Evolutionary conservation across 2,797 vertebrate genomes (phyloP), one percentile per base, ranked within the genome.

Genomic region (Mastacembelus armatus): DNA sequence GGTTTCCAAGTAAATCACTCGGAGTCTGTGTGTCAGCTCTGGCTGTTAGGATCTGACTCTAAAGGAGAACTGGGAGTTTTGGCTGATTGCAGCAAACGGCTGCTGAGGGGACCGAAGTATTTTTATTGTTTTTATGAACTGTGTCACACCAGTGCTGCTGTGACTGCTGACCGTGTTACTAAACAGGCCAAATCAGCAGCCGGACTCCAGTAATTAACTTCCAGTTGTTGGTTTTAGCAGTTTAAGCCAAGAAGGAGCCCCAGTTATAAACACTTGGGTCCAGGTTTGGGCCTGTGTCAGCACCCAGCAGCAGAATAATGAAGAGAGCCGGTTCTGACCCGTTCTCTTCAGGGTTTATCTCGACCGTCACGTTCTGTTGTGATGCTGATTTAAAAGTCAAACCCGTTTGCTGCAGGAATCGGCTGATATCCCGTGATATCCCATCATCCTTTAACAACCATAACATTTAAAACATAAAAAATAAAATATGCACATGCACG

Each of bases 351-450:
- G 29, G 55, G 30, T 68, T 78, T 40, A 18, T 39, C 10, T 32
- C 18, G 47, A 63, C 55, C 7, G 15, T 48, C 45, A n/a, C 9
- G 8, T 24, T 66, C 66, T 10, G 36, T 42, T 47, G 10, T 10
- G 47, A 19, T 36, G 69, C 63, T 44, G 58, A 55, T 71, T 29
- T 67, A 30, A 78, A 85, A 70, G 71, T 77, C 51, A 56, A 63
- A 79, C 19, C 49, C 4, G 33, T 35, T 57, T 2, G 0, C 72
- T 3, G 38, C 36, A 42, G 26, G 12, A 42, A 33, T 32, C 12
- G 4, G 15, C 72, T 48, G 63, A 51, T 64, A 36, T 30, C 47
- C 36, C 75, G 30, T 74, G n/a, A n/a, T n/a, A n/a, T n/a, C n/a
- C n/a, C 52, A 63, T 65, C 51, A n/a, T n/a, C 44, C 55, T 39